phyloP scores from a whole-genome alignment of 2,113 vertebrate genomes.

The Rhabdomys dilectus region DNA sequence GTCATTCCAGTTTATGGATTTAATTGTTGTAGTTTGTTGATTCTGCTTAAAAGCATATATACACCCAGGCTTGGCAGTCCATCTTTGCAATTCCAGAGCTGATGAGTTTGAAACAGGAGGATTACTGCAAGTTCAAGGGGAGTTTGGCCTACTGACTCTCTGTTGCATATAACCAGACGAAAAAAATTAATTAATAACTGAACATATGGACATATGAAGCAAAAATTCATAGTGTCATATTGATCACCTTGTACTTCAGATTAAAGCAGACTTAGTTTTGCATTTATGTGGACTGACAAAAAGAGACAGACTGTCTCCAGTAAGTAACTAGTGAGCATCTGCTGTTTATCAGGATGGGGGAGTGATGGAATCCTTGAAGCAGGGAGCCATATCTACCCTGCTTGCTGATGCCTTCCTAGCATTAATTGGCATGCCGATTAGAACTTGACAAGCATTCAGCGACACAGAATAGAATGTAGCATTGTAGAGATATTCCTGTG shows the following conservation, averaged over 20 bases:
- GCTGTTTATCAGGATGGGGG: neutral
- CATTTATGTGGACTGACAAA: neutral
- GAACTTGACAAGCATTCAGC: neutral
- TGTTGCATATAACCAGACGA: neutral
- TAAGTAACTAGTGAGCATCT: neutral
- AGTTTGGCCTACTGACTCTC: neutral
- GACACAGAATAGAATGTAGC: neutral
- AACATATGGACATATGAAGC: neutral
- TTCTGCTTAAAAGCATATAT: neutral
- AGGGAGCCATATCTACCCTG: neutral
- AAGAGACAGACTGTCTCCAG: neutral
- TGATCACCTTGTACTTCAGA: neutral
- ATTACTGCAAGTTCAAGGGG: neutral
- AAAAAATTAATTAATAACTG: neutral
- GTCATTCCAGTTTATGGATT: neutral
- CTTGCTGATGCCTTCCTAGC: neutral
- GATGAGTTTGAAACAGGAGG: neutral
- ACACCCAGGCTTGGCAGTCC: too few relatives aligned
- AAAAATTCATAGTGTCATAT: fast-evolving
- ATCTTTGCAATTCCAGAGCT: neutral
- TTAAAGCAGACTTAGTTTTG: neutral
- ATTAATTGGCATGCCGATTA: neutral
- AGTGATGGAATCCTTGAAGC: neutral
- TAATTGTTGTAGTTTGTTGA: neutral
- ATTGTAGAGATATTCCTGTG: neutral